Evolutionary conservation across 1,140 invertebrate genomes (phyloP).

Genomic region (Sinonovacula constricta): DNA sequence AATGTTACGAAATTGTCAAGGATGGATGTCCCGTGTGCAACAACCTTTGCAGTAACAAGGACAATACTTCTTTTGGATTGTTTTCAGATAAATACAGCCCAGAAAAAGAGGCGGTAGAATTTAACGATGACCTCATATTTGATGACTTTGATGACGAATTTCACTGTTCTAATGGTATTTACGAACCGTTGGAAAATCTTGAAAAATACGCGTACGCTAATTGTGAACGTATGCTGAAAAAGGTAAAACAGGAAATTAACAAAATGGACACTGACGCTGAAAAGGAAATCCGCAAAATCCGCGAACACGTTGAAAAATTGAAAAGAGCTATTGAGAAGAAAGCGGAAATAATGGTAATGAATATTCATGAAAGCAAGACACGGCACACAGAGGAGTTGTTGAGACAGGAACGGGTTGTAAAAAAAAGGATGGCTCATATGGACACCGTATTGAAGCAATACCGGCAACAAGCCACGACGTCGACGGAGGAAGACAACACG

Average conservation of each 20-base stretch:
- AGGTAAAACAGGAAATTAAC: conserved; percentile 3
- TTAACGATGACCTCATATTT: conserved; percentile 15
- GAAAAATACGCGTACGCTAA: conserved; percentile 10
- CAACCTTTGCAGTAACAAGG: neutral
- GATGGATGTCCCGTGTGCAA: conserved; percentile 41
- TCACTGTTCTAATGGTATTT: neutral
- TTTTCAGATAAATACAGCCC: neutral
- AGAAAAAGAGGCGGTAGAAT: neutral
- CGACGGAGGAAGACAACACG: neutral
- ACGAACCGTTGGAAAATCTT: conserved; percentile 1
- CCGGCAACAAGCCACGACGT: neutral
- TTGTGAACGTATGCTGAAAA: neutral
- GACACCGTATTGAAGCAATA: neutral
- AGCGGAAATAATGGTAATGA: conserved; percentile 22
- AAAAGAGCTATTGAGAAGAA: conserved; percentile 20
- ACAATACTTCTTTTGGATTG: neutral
- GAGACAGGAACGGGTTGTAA: conserved; percentile 16
- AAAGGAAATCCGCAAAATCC: conserved; percentile 25
- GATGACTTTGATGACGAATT: conserved; percentile 10
- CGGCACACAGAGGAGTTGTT: conserved; percentile 22
- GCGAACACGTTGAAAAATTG: conserved; percentile 27
- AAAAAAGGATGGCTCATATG: conserved; percentile 1
- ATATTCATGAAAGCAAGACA: conserved; percentile 21
- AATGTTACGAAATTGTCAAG: conserved; percentile 36
- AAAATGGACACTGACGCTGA: conserved; percentile 17